Conservation (phyloP, 2,113 vertebrate species). For the Phycodurus eques region DNA sequence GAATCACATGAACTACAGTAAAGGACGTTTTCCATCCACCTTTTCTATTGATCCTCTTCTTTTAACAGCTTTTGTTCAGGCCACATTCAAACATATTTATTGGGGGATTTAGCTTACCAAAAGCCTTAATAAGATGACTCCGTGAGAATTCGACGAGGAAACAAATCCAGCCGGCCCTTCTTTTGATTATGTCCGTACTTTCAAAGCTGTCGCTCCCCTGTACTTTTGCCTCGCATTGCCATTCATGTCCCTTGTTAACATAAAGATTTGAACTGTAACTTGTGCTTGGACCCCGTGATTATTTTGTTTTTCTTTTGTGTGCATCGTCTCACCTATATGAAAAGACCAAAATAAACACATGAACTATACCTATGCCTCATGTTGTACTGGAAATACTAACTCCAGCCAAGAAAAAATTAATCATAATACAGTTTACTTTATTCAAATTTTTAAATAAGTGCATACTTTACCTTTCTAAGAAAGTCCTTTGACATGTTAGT, state of each 20-base stretch:
- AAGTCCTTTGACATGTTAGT: no score
- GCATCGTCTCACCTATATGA: conserved; percentile 59
- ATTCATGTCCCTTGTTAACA: conserved; percentile 32
- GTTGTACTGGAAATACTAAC: conserved; percentile 24
- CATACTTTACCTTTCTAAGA: no score
- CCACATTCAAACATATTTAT: conserved; percentile 29
- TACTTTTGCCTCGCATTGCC: conserved; percentile 30
- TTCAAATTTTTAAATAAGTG: no score
- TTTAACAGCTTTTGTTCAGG: conserved; percentile 39
- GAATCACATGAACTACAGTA: conserved; percentile 36
- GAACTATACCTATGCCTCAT: conserved; percentile 50
- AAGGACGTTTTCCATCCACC: conserved; percentile 20
- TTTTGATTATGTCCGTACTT: conserved; percentile 27
- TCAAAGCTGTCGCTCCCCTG: conserved; percentile 34
- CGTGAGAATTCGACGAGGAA: conserved; percentile 32
- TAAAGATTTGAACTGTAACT: conserved; percentile 35
- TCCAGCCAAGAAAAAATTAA: not conserved
- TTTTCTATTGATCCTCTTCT: not conserved
- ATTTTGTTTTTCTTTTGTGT: conserved; percentile 38
- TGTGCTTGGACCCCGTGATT: conserved; percentile 37
- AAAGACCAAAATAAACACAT: conserved; percentile 70
- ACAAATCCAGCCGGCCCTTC: conserved; percentile 40
- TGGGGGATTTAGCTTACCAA: conserved; percentile 42
- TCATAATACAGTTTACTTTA: no score
- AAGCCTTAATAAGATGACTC: conserved; percentile 51